Conservation (phyloP, 1,140 invertebrate species). For the Zaprionus capensis region DNA sequence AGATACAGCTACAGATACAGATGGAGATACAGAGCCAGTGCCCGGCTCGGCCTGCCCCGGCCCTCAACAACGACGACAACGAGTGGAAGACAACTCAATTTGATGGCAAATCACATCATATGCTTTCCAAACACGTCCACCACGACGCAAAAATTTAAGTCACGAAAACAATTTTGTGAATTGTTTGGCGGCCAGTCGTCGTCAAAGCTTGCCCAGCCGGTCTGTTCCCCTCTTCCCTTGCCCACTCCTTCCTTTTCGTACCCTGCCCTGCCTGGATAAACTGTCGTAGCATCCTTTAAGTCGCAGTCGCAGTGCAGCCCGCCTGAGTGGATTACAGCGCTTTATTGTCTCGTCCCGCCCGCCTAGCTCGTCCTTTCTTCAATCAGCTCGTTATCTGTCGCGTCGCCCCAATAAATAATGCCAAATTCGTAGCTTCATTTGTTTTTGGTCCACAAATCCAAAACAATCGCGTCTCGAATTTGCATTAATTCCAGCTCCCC, state of each 20-base stretch:
- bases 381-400: conserved; percentile 52
- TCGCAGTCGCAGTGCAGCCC: conserved; percentile 42
- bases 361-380: not conserved
- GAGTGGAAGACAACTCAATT: conserved; percentile 74
- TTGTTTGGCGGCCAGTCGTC: conserved; percentile 73
- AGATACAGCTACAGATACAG: not conserved
- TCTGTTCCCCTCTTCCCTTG: not conserved
- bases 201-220: conserved; percentile 30
- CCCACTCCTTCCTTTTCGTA: not conserved
- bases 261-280: conserved; percentile 9
- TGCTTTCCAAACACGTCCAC: conserved; percentile 83
- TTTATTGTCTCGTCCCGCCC: conserved; percentile 53
- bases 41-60: not conserved
- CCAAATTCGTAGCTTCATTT: conserved; percentile 48
- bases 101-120: conserved; percentile 84
- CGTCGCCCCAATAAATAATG: conserved; percentile 49
- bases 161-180: conserved; percentile 84
- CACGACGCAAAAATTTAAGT: conserved; percentile 83
- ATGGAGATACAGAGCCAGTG: not conserved
- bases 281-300: conserved; percentile 43
- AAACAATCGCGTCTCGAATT: conserved; percentile 51
- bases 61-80: conserved; percentile 15
- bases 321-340: conserved; percentile 76
- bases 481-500: conserved; percentile 38
- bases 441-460: conserved; percentile 30